Conservation (phyloP, 2,113 vertebrate genomes). For the Gadus macrocephalus region DNA sequence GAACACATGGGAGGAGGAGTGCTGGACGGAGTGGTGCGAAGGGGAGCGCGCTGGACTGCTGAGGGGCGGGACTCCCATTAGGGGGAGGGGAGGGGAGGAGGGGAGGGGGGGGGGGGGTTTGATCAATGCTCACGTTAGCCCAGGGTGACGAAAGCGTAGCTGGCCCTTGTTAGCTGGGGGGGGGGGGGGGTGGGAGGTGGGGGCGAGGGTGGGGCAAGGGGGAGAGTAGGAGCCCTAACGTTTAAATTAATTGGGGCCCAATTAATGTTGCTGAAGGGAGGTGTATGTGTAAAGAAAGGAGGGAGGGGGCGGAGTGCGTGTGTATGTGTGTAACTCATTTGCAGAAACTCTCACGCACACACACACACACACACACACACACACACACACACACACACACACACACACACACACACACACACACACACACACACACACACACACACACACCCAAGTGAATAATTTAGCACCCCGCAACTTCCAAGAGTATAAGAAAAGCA, state of each 20-base stretch:
- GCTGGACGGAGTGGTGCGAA: constrained; percentile 62
- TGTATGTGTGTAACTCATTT: too few species aligned
- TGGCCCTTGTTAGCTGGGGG: constrained; percentile 40
- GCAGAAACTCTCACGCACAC: too few species aligned
- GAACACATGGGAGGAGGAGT: constrained; percentile 65
- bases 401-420: too few species aligned
- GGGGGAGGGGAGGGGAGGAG: constrained; percentile 25
- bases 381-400: too few species aligned
- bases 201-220: constrained; percentile 62
- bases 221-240: constrained; percentile 38
- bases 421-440: too few species aligned
- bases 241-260: background rate
- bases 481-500: too few species aligned
- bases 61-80: constrained; percentile 32
- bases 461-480: too few species aligned
- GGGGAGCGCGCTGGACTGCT: constrained; percentile 62
- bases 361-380: too few species aligned
- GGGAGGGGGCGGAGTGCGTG: too few species aligned
- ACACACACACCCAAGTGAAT: too few species aligned
- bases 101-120: constrained; percentile 21
- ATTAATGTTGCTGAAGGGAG: too few species aligned
- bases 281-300: too few species aligned
- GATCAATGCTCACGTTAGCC: constrained; percentile 76
- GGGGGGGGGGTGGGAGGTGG: constrained; percentile 64
- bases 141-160: constrained; percentile 66